phyloP scores from a whole-genome alignment of 1,140 invertebrate genomes.

The Lamellibrachia luymesi region DNA sequence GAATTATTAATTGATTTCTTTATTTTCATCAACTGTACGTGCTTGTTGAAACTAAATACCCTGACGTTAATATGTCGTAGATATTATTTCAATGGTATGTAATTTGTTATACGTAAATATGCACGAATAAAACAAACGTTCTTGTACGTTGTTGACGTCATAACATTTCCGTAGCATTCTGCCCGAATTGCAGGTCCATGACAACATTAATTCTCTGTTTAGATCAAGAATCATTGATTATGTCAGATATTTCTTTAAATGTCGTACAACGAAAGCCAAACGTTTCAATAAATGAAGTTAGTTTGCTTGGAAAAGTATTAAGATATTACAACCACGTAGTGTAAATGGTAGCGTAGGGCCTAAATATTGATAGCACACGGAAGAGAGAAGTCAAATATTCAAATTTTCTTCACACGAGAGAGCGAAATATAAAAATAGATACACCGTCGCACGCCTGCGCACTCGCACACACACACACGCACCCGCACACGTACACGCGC shows the following conservation, averaged over 20 bases:
- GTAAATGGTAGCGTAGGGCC: too few relatives aligned
- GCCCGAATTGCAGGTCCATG: background rate
- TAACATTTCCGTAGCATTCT: background rate
- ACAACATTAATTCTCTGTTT: background rate
- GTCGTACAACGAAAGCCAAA: too few relatives aligned
- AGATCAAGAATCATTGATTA: background rate
- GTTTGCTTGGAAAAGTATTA: too few relatives aligned
- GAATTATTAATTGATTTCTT: background rate
- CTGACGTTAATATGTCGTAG: background rate
- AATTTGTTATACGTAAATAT: background rate
- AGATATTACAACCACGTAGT: too few relatives aligned
- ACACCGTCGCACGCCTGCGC: background rate
- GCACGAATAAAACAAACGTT: background rate
- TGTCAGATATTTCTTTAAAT: background rate
- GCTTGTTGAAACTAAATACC: background rate
- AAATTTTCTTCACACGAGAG: too few relatives aligned
- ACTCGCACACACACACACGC: background rate
- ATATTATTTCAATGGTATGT: background rate
- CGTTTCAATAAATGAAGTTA: too few relatives aligned
- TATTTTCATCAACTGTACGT: background rate
- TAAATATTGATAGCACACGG: too few relatives aligned
- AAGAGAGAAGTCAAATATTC: too few relatives aligned
- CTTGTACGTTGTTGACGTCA: background rate
- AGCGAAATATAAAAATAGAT: background rate
- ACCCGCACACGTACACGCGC: background rate